Conservation (phyloP, 2,888 invertebrate species). For the Dioctria linearis region DNA sequence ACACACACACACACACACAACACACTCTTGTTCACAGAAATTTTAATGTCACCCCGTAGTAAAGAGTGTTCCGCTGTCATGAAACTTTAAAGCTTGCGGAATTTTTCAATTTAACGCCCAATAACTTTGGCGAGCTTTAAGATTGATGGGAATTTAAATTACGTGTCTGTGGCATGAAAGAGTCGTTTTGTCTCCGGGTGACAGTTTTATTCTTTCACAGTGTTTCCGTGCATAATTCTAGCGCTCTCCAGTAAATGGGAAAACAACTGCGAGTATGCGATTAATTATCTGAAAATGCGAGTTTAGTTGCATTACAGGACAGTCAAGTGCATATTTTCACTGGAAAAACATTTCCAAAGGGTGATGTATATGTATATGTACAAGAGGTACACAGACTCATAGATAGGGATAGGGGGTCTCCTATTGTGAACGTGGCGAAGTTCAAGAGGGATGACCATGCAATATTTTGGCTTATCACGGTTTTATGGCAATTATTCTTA, state of each 20-base stretch:
- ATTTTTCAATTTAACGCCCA: conserved; percentile 64
- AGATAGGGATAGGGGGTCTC: no score
- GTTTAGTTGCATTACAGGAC: conserved; percentile 46
- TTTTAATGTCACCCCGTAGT: conserved; percentile 46
- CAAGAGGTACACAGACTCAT: not conserved
- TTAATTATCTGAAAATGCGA: conserved; percentile 52
- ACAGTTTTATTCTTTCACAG: conserved; percentile 51
- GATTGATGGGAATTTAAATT: conserved; percentile 64
- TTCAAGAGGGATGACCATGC: not conserved
- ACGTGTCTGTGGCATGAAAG: conserved; percentile 62
- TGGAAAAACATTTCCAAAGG: conserved; percentile 8
- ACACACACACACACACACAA: conserved; percentile 6
- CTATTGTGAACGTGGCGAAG: not conserved
- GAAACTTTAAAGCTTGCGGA: conserved; percentile 60
- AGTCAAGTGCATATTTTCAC: conserved; percentile 38
- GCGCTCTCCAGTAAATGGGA: conserved; percentile 34
- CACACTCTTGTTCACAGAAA: conserved; percentile 15
- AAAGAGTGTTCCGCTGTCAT: conserved; percentile 54
- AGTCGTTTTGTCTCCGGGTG: conserved; percentile 57
- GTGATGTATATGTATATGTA: not conserved
- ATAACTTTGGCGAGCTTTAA: conserved; percentile 63
- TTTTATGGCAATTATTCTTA: no score
- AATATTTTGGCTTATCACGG: not conserved
- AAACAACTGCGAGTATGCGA: conserved; percentile 40
- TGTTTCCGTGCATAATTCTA: conserved; percentile 37